A percentile compares a stretch with the other conserved stretches of the same genome.
Evolutionary conservation across 2,888 invertebrate genomes (phyloP).

Genomic region (Mesorhabditis spiculigera): DNA sequence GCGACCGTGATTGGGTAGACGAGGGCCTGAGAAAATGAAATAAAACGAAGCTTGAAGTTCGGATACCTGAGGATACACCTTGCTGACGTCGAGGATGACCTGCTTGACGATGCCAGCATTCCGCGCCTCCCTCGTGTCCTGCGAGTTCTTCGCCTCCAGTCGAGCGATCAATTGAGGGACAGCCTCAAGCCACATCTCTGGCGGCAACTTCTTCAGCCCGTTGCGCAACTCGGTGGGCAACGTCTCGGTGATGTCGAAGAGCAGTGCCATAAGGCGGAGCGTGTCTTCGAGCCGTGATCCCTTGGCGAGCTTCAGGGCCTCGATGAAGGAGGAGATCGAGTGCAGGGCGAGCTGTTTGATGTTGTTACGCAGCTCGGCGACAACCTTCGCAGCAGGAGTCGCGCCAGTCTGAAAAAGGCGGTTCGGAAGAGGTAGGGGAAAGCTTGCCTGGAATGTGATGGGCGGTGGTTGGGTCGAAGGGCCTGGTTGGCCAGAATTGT

Average conservation of each 20-base stretch:
- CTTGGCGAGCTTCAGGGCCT: constrained; percentile 42
- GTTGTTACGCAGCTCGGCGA: constrained; percentile 2
- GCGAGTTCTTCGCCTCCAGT: constrained; percentile 82
- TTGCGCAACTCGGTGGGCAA: neutral
- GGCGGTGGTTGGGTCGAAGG: constrained; percentile 5
- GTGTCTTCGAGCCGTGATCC: constrained; percentile 83
- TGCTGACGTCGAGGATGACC: constrained; percentile 90
- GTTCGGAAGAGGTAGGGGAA: neutral
- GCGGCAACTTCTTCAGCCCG: neutral
- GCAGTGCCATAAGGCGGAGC: constrained; percentile 80
- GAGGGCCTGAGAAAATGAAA: constrained; percentile 64
- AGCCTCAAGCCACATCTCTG: constrained; percentile 60
- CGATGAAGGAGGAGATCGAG: constrained; percentile 39
- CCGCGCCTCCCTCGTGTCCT: constrained; percentile 47
- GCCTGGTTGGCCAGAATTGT: constrained; percentile 9
- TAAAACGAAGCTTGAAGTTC: neutral
- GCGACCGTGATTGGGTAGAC: constrained; percentile 97
- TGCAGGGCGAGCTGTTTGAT: constrained; percentile 20
- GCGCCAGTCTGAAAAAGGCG: neutral
- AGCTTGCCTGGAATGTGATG: constrained; percentile 8
- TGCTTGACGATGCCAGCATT: constrained; percentile 85
- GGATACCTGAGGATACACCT: constrained; percentile 81
- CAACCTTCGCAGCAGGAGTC: neutral
- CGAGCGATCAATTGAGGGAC: constrained; percentile 97
- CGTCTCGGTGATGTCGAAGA: constrained; percentile 69